Base-by-base conservation (phyloP, 2,113 vertebrate genomes). In the Naja naja region DNA sequence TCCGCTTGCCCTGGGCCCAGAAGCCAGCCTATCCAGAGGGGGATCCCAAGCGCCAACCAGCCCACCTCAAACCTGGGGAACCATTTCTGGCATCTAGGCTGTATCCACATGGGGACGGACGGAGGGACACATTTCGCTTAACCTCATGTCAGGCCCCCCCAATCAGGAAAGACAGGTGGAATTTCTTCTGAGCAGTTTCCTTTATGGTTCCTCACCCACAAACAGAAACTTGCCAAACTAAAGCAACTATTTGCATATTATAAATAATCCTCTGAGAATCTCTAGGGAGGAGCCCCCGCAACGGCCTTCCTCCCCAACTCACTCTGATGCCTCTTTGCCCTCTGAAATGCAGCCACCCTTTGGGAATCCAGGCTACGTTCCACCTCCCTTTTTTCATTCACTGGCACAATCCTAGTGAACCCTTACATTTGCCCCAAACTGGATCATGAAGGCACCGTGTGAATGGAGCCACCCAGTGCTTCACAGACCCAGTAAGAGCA, bases 361-460 rank as follows among this genome's bases (percentile, higher is more conserved):
- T 14, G 60, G 60, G 60, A 69, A 69, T 69, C 64, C n/a, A 6
- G 64, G 5, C 64, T 34, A 6, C 5, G 0, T 18, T 6, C 12
- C n/a, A 6, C 14, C 0, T n/a, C 64, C 4, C 64, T 30, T 16
- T 69, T 81, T 20, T 39, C 34, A 49, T 81, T 6, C n/a, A 8
- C 69, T 39, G 69, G 34, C 2, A 3, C 34, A 22, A 43, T 22
- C 18, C 74, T 9, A 8, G 14, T 8, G 64, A 69, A 16, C 30
- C 4, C 0, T 5, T 5, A n/a, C 64, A 0, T 39, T 5, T 34
- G 5, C n/a, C 69, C n/a, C n/a, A 20, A 39, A 81, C n/a, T 20
- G n/a, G 18, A 20, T 1, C n/a, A 8, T 2, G 16, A 20, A 16
- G n/a, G n/a, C 3, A 39, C 20, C 2, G n/a, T 1, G 64, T 34